phyloP scores from a whole-genome alignment of 1,140 invertebrate species.

The Aethina tumida region DNA sequence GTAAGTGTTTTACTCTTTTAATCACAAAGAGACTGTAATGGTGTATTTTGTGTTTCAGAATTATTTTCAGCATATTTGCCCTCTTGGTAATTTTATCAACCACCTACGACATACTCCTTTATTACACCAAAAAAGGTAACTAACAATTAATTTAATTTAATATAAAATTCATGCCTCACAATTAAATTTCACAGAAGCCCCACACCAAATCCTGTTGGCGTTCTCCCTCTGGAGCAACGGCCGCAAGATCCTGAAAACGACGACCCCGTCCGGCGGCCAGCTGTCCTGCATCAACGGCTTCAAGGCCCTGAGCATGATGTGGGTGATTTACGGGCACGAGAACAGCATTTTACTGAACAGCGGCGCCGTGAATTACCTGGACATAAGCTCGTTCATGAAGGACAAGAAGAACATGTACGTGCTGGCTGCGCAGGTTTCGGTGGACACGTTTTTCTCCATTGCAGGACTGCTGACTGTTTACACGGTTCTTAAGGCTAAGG shows the following conservation, averaged over 20 bases:
- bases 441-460: slow-evolving; percentile 49
- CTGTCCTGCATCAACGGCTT: slow-evolving; percentile 44
- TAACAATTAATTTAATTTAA: not conserved
- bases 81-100: slow-evolving; percentile 6
- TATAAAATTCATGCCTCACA: not conserved
- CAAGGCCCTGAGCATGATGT: slow-evolving; percentile 47
- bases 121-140: slow-evolving; percentile 1
- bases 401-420: slow-evolving; percentile 28
- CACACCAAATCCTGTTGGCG: slow-evolving; percentile 21
- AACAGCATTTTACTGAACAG: too few species aligned
- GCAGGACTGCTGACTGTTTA: slow-evolving; percentile 47
- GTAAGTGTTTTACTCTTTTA: too few species aligned
- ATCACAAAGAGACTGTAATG: too few species aligned
- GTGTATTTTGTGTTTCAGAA: too few species aligned
- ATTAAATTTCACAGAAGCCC: slow-evolving; percentile 14
- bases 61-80: too few species aligned
- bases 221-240: slow-evolving; percentile 36
- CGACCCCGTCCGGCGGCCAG: slow-evolving; percentile 19
- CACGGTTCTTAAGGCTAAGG: slow-evolving; percentile 40
- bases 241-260: slow-evolving; percentile 26
- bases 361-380: too few species aligned
- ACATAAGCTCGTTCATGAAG: too few species aligned
- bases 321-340: slow-evolving; percentile 54
- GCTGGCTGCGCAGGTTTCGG: slow-evolving; percentile 35
- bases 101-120: slow-evolving; percentile 3